A percentile compares a stretch with the other conserved stretches of the same genome.
phyloP scores from a whole-genome alignment of 1,140 invertebrate species.

The Drosophila carrolli region DNA sequence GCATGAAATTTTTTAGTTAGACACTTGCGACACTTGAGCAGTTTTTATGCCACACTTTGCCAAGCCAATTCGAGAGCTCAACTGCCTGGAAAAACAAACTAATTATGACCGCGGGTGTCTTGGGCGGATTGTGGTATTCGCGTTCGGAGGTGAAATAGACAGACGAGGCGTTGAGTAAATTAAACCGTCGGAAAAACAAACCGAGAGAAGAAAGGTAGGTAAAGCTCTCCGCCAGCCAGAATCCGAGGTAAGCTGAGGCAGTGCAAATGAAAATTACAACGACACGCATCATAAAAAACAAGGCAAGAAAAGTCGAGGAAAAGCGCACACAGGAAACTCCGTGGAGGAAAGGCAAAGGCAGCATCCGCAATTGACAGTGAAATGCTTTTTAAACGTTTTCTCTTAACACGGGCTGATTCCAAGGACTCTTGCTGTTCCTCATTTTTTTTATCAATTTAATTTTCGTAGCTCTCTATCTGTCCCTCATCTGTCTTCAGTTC shows the following conservation, averaged over 20 bases:
- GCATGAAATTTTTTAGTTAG: slow-evolving; percentile 36
- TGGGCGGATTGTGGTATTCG: slow-evolving; percentile 18
- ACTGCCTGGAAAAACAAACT: slow-evolving; percentile 81
- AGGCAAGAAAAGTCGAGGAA: not conserved
- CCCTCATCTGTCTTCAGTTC: not conserved
- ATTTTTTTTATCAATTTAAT: slow-evolving; percentile 63
- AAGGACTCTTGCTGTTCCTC: slow-evolving; percentile 31
- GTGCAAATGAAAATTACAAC: slow-evolving; percentile 56
- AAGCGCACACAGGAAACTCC: slow-evolving; percentile 28
- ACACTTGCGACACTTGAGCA: slow-evolving; percentile 48
- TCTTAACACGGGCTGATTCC: not conserved
- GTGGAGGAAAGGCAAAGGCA: slow-evolving; percentile 27
- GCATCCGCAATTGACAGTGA: slow-evolving; percentile 74
- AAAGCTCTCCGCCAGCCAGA: slow-evolving; percentile 8
- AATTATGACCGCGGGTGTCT: slow-evolving; percentile 76
- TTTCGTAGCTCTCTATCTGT: slow-evolving; percentile 38
- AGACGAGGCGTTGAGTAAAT: slow-evolving; percentile 63
- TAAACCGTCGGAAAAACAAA: slow-evolving; percentile 71
- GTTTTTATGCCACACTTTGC: slow-evolving; percentile 44
- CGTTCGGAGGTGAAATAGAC: slow-evolving; percentile 4
- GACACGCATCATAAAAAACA: slow-evolving; percentile 60
- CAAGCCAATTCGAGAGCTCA: slow-evolving; percentile 71
- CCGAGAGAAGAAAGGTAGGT: slow-evolving; percentile 50
- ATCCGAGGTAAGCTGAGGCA: slow-evolving; percentile 4
- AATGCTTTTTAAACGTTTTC: slow-evolving; percentile 72